phyloP scores from a whole-genome alignment of 2,113 vertebrate species.

The Sinocyclocheilus rhinocerous region DNA sequence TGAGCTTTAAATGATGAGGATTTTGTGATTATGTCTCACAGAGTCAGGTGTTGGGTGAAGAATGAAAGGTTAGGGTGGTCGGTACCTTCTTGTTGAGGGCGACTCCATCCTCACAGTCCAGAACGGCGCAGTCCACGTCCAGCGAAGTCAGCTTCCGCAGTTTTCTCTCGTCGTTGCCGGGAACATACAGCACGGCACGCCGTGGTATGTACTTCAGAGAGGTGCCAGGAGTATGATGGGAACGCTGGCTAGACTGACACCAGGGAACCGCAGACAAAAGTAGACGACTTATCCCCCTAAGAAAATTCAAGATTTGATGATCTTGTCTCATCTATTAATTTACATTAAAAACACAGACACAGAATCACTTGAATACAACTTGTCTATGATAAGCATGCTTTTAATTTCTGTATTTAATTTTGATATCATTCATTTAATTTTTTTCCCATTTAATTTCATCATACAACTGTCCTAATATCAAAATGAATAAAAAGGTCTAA shows the following conservation, averaged over 20 bases:
- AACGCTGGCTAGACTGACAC: slow-evolving; percentile 56
- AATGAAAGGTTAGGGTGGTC: neutral
- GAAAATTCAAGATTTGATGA: slow-evolving; percentile 41
- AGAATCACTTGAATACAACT: neutral
- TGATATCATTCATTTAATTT: too few relatives aligned
- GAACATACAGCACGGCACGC: slow-evolving; percentile 93
- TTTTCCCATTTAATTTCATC: too few relatives aligned
- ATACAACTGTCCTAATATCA: too few relatives aligned
- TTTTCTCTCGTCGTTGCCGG: slow-evolving; percentile 92
- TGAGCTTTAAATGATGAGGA: slow-evolving; percentile 38
- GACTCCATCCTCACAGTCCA: slow-evolving; percentile 97
- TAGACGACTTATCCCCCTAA: slow-evolving; percentile 60
- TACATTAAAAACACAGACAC: neutral
- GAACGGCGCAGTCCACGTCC: slow-evolving; percentile 88
- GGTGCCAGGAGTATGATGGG: slow-evolving; percentile 66
- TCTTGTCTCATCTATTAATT: neutral
- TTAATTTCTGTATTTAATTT: too few relatives aligned
- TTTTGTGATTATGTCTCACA: slow-evolving; percentile 24
- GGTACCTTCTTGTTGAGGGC: slow-evolving; percentile 93
- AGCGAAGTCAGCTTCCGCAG: slow-evolving; percentile 88
- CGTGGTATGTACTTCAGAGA: slow-evolving; percentile 85
- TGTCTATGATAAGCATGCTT: too few relatives aligned
- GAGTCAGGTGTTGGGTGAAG: slow-evolving; percentile 39
- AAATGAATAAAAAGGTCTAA: neutral
- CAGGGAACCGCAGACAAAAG: slow-evolving; percentile 58